Evolutionary conservation across 2,797 vertebrate species (phyloP).

Genomic region (Anabas testudineus): DNA sequence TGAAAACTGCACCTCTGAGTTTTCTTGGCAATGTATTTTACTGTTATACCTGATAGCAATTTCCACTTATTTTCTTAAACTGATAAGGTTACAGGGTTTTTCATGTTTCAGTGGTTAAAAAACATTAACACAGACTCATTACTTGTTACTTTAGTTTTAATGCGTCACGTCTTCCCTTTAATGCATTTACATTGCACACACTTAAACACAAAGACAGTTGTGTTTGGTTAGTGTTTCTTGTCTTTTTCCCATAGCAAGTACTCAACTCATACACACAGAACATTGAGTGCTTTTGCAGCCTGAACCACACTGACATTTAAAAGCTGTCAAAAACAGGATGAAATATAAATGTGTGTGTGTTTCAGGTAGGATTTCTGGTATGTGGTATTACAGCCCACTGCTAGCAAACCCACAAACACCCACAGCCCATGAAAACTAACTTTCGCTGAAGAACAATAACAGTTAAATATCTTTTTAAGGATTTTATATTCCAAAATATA

Average conservation of each 20-base stretch:
- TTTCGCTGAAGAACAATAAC: neutral
- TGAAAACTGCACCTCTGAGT: neutral
- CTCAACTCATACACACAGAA: neutral
- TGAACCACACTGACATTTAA: slow-evolving; percentile 37
- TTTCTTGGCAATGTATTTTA: neutral
- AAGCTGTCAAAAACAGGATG: slow-evolving; percentile 33
- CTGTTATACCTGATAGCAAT: neutral
- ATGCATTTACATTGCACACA: too few relatives aligned
- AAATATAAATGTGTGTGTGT: slow-evolving; percentile 18
- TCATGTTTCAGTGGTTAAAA: fast-evolving
- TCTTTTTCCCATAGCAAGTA: neutral
- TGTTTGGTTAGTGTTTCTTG: neutral
- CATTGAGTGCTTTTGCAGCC: neutral
- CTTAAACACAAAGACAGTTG: too few relatives aligned
- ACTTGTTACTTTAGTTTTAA: too few relatives aligned
- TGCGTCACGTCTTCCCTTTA: neutral
- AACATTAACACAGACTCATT: neutral
- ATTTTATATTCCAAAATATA: too few relatives aligned
- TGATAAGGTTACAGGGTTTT: neutral
- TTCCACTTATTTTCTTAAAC: neutral
- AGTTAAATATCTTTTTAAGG: too few relatives aligned
- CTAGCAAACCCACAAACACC: neutral
- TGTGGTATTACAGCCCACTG: slow-evolving; percentile 24
- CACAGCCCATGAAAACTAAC: neutral
- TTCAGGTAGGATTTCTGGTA: neutral